Evolutionary conservation across 2,888 invertebrate species (phyloP), one percentile per base, ranked within the genome.

Genomic region (Lasioglossum figueresi): DNA sequence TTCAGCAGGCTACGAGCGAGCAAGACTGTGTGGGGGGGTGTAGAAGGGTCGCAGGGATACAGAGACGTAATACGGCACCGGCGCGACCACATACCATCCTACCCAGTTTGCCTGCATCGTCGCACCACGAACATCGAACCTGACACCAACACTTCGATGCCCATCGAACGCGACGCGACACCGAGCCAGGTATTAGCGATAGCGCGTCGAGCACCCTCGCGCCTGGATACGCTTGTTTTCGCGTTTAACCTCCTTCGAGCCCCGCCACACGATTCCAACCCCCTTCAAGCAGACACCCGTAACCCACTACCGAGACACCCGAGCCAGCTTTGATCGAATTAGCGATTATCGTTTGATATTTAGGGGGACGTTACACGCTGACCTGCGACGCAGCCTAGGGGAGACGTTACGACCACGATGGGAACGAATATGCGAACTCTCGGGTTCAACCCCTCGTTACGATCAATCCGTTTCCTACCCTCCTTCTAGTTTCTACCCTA

Each of bases 151-250:
- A 79, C 88, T 83, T 43, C 77, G 75, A 79, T 86, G 77, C 82
- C 74, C 86, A 81, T 82, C 90, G 73, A 70, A 82, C 82, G 80
- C 80, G n/a, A 74, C 83, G 75, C 85, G 88, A 91, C 91, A 92
- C 87, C 79, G 92, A 93, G 90, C 91, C 88, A 89, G 90, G 91
- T 92, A 94, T 94, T 93, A 94, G 92, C 90, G 92, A 93, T 90
- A 91, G 88, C 91, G 90, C 92, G 75, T 89, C 81, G 89, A 89
- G 91, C 89, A 90, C 91, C 91, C 93, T 93, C 92, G 27, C 27
- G 92, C 90, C 90, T 88, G 88, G 88, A 91, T 90, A 91, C 93
- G 90, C 93, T 92, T 92, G 93, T 93, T 93, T 93, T 93, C 91
- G 88, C 90, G 90, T 93, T 91, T 90, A 88, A 90, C 89, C 88